Base-by-base conservation (phyloP, 2,797 vertebrate species). In the Sebastes minor region DNA sequence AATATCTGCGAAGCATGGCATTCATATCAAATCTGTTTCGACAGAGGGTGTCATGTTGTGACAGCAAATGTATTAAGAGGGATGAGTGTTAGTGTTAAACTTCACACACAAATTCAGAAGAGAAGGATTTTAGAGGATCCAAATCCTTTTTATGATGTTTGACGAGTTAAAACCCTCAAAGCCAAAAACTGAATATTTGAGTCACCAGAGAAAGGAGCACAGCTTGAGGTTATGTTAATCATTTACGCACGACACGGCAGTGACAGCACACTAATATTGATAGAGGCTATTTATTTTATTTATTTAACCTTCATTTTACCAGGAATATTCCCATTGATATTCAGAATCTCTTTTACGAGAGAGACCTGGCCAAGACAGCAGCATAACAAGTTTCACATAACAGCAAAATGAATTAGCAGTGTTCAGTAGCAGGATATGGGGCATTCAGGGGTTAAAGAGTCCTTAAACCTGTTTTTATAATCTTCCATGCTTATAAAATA, bases 141-240 rank as follows among this genome's bases (percentile, higher is more conserved):
- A 27, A 73, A 57, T 62, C 27, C 35, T 52, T 42, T 28, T 67
- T 1, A 53, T 64, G 32, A 71, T 56, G 53, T 82, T 74, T 81
- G 70, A 67, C 8, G 6, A 59, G 13, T 56, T 74, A 66, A 82
- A 82, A 42, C 65, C 75, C 42, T 70, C 18, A 56, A 85, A 81
- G 68, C 60, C 57, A 53, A 35, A 61, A 76, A 61, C 13, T 11
- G 13, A 56, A 80, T 74, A 55, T 71, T 61, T 83, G 63, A 74
- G 79, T 46, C 61, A 81, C 23, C 20, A 74, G 63, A 66, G 20
- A 65, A 59, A 78, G 20, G 4, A 67, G 30, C 18, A 4, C n/a
- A 61, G 42, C 57, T 56, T 18, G 35, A 74, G 20, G 25, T 59
- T 12, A 23, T 52, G 28, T 71, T 73, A 22, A 52, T 71, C 12